Base-by-base conservation (phyloP, 1,140 invertebrate species). In the Ephestia elutella region DNA sequence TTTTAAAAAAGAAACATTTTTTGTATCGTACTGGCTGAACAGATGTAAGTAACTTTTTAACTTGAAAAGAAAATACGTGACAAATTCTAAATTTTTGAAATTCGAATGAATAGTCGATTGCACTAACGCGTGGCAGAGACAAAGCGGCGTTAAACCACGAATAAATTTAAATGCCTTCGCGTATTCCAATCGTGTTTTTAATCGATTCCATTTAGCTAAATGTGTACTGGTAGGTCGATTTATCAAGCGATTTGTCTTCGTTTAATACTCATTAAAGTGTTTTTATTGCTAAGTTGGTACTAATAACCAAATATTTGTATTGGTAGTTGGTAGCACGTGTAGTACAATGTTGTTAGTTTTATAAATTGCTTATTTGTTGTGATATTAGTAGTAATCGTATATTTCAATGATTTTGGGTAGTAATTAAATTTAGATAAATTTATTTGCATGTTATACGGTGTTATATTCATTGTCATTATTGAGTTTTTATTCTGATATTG, bases 161-260 rank as follows among this genome's bases (percentile, higher is more conserved):
- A 11, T 38, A 59, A 62, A 66, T 62, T 57, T 17, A 59, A 66
- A 66, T 62, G 50, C 64, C 60, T 44, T 49, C 60, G 20, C 38
- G 28, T 51, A 48, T n/a, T 63, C 54, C 56, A 57, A 44, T 44
- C 38, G 38, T 44, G 38, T 44, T 44, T 44, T 44, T 15, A 44
- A 44, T 44, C 13, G 38, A 44, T 15, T 15, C 38, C 13, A 44
- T 44, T 44, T 15, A 15, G n/a, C 15, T 44, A 13, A 44, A 44
- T 44, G 38, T 7, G 15, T 15, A 44, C 38, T 44, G 32, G 32
- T 38, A 2, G 32, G 2, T 38, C 38, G 38, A 44, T 44, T 44
- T 44, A 44, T 44, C 38, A 15, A 44, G 38, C 38, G n/a, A 44
- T 44, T 44, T 44, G 38, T 44, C 38, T 44, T n/a, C 9, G 32